Conservation (phyloP, 2,797 vertebrate species). For the Anableps anableps region DNA sequence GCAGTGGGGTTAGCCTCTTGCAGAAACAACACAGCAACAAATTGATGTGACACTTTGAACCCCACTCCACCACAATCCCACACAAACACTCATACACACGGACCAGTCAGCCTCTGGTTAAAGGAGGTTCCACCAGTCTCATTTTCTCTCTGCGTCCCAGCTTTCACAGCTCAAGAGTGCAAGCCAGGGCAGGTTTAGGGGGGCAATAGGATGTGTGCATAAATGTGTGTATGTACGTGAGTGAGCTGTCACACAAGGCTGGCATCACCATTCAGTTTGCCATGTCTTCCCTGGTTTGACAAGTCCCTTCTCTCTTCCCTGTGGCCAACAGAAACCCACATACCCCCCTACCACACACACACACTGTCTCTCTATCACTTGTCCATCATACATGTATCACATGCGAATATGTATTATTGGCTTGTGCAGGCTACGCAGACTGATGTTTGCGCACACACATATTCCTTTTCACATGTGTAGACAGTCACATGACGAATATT, state of each 20-base stretch:
- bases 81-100: conserved; percentile 36
- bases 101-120: conserved; percentile 66
- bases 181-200: conserved; percentile 56
- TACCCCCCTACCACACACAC: conserved; percentile 23
- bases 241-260: conserved; percentile 74
- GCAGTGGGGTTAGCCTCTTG: conserved; percentile 82
- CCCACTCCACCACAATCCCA: conserved; percentile 43
- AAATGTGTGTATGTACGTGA: conserved; percentile 64
- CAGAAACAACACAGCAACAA: conserved; percentile 76
- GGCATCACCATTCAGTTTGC: conserved; percentile 76
- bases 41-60: conserved; percentile 81
- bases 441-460: not conserved
- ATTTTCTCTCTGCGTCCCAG: conserved; percentile 66
- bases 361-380: conserved; percentile 33
- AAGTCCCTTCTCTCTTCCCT: conserved; percentile 73
- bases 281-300: conserved; percentile 77
- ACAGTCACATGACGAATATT: conserved; percentile 14
- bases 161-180: conserved; percentile 75
- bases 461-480: conserved; percentile 8
- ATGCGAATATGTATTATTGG: conserved; percentile 41
- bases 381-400: conserved; percentile 45
- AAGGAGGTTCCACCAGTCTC: conserved; percentile 71
- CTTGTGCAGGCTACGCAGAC: conserved; percentile 22
- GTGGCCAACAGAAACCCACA: conserved; percentile 55
- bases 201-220: conserved; percentile 42